phyloP scores from a whole-genome alignment of 2,113 vertebrate genomes.

The Corythornis cristatus region DNA sequence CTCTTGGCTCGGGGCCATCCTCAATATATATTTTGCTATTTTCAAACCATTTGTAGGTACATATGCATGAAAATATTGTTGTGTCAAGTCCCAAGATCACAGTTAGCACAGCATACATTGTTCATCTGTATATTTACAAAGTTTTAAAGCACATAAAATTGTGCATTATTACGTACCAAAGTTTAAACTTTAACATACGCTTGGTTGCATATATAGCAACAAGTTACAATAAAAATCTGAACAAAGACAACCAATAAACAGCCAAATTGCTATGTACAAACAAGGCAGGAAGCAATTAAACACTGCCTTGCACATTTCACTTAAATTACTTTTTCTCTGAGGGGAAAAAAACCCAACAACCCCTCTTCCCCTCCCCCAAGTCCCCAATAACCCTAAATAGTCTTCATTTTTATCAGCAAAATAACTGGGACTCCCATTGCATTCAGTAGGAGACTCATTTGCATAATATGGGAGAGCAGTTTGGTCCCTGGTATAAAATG shows the following conservation, averaged over 20 bases:
- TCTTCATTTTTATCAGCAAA: slow-evolving; percentile 22
- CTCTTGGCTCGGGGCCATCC: slow-evolving; percentile 50
- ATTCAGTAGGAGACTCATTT: not conserved
- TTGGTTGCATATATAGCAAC: slow-evolving; percentile 76
- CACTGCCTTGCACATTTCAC: slow-evolving; percentile 55
- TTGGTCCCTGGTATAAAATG: not conserved
- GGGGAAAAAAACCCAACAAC: slow-evolving; percentile 24
- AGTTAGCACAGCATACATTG: slow-evolving; percentile 67
- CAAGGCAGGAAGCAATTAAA: slow-evolving; percentile 77
- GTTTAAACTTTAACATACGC: slow-evolving; percentile 72
- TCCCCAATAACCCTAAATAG: not conserved
- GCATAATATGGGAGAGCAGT: not conserved
- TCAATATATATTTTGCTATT: slow-evolving; percentile 71
- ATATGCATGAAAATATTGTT: slow-evolving; percentile 73
- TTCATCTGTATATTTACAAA: slow-evolving; percentile 74
- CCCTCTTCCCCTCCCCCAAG: slow-evolving; percentile 15
- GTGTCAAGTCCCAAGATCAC: slow-evolving; percentile 70
- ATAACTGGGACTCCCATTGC: not conserved
- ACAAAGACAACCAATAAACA: slow-evolving; percentile 78
- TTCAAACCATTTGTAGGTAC: slow-evolving; percentile 76
- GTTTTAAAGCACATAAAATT: slow-evolving; percentile 80
- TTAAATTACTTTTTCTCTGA: slow-evolving; percentile 71
- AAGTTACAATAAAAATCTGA: slow-evolving; percentile 75
- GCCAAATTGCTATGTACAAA: slow-evolving; percentile 77
- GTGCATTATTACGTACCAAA: slow-evolving; percentile 73